Base-by-base conservation (phyloP, 2,113 vertebrate genomes). In the Colossoma macropomum region DNA sequence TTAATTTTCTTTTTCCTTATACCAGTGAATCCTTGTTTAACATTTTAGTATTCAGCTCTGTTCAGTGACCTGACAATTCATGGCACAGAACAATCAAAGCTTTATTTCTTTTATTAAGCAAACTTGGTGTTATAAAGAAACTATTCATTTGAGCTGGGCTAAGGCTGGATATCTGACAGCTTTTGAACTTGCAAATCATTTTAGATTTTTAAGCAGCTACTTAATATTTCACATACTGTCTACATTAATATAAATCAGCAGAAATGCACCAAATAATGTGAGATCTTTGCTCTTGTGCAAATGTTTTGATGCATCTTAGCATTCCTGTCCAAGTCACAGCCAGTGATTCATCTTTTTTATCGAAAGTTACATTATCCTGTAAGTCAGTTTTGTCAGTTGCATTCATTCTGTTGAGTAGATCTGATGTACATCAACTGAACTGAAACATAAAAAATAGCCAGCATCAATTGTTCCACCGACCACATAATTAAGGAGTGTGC, bases 1-100 rank as follows among this genome's bases (percentile, higher is more conserved):
- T 48, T 48, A 45, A 77, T 77, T 45, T 76, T n/a, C 52, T 45
- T 50, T 41, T 60, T 76, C 9, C 32, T 54, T 45, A 62, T 62
- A 25, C 2, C 8, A 62, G 9, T 19, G 32, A 75, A 28, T 54
- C 0, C 4, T 34, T 60, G 56, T 62, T 12, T 27, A 6, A 77
- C 34, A 9, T 34, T 13, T 73, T 38, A n/a, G 54, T 10, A 68
- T 25, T 54, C 0, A 54, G 6, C 63, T 34, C 45, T 56, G 27
- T 6, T 79, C n/a, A 34, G 32, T 62, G 13, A 3, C 59, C 34
- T 70, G 27, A 27, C 13, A 30, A 56, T 68, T 1, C 11, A 65
- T n/a, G n/a, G 25, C 15, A 25, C 27, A 63, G 70, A 56, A 30
- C 30, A 2, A 30, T 34, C 28, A n/a, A 34, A 4, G 54, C 3